phyloP scores from a whole-genome alignment of 2,113 vertebrate genomes.

The Strix aluco region DNA sequence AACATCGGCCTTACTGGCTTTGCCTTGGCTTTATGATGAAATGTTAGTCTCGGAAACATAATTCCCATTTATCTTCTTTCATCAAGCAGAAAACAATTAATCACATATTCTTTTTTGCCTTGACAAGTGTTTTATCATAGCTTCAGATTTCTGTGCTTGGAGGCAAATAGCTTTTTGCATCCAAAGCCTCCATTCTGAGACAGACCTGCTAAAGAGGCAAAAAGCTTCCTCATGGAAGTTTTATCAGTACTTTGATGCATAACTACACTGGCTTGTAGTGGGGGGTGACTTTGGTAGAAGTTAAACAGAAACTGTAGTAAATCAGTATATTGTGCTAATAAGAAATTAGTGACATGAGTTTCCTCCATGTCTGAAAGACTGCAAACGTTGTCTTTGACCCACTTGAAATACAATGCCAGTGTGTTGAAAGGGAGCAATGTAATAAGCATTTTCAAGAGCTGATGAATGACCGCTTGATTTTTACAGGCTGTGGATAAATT shows the following conservation, averaged over 20 bases:
- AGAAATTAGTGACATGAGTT: not conserved
- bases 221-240: not conserved
- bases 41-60: constrained; percentile 2
- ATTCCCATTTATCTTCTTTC: constrained; percentile 17
- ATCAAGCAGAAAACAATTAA: constrained; percentile 47
- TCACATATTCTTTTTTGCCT: constrained; percentile 12
- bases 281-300: not conserved
- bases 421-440: not conserved
- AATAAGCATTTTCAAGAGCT: not conserved
- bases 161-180: constrained; percentile 3
- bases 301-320: not conserved
- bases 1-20: not conserved
- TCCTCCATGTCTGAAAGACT: not conserved
- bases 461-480: not conserved
- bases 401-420: not conserved
- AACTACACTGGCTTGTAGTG: not conserved
- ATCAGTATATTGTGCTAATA: not conserved
- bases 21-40: not conserved
- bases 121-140: not conserved
- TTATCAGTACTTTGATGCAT: not conserved
- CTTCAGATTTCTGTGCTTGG: not conserved
- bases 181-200: not conserved
- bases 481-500: not conserved
- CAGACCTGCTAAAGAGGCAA: not conserved
- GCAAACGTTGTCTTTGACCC: not conserved